Base-by-base conservation (phyloP, 2,888 invertebrate species). In the Apamea epomidion region DNA sequence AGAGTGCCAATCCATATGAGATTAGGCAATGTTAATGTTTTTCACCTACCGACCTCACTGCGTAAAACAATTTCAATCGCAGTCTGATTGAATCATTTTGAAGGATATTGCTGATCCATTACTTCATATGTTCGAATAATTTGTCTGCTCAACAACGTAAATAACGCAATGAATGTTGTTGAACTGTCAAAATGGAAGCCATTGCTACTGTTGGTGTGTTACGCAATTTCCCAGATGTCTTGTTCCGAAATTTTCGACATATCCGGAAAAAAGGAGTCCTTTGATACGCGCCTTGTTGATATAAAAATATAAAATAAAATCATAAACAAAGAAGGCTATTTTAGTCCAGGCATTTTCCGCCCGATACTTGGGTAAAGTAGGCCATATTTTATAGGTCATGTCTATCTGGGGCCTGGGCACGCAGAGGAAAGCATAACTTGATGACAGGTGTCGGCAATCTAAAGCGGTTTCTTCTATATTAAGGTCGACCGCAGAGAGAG, bases 271-370 rank as follows among this genome's bases (percentile, higher is more conserved):
- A n/a, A 32, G 25, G 16, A 1, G 29, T 64, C 25, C 42, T 65
- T n/a, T 25, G 18, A 42, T 37, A 48, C 32, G 3, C 0, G 54
- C 8, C 25, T 8, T 45, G 0, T 65, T 10, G 29, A 32, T 54
- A 58, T 10, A 18, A 65, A 42, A 14, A 45, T 45, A 45, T 45
- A 45, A 8, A 65, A 54, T 10, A 80, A 37, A 67, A 45, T 48
- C n/a, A 68, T 37, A 60, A 76, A 69, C 45, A 32, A 14, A 32
- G 45, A 80, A 48, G n/a, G 68, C 45, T 67, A 58, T 78, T 80
- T 78, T 67, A 80, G n/a, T 67, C 21, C 5, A 58, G 5, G 29
- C 25, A 45, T 58, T 78, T 68, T 58, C 54, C 67, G 21, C 10
- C 16, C 54, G 14, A 42, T 79, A 32, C 29, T 51, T 65, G 21